Evolutionary conservation across 2,113 vertebrate genomes (phyloP).

Genomic region (Balaeniceps rex): DNA sequence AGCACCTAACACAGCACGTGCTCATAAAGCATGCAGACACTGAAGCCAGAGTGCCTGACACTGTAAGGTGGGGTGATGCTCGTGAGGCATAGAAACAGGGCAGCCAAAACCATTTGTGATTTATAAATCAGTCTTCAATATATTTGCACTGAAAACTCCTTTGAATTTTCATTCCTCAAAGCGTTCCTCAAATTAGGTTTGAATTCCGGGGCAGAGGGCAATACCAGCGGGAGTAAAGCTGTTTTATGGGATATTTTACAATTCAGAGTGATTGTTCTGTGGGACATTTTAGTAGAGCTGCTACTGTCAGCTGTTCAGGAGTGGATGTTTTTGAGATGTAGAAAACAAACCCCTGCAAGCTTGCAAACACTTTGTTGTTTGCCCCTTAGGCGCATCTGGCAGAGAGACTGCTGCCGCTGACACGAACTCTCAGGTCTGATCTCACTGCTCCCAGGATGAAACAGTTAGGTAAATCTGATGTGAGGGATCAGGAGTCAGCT

Average conservation of each 20-base stretch:
- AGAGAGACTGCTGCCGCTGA: constrained; percentile 33
- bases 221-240: neutral
- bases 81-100: neutral
- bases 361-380: constrained; percentile 42
- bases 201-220: neutral
- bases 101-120: neutral
- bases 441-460: constrained; percentile 50
- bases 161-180: neutral
- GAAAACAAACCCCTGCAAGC: constrained; percentile 31
- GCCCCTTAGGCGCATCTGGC: constrained; percentile 45
- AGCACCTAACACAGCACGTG: neutral
- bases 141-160: neutral
- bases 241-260: constrained; percentile 10
- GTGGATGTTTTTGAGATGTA: constrained; percentile 32
- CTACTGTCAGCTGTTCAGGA: constrained; percentile 29
- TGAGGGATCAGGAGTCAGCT: constrained; percentile 11
- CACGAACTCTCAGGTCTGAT: constrained; percentile 19
- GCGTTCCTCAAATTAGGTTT: neutral
- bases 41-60: neutral
- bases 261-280: constrained; percentile 13
- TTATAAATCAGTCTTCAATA: neutral
- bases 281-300: neutral
- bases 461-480: constrained; percentile 49
- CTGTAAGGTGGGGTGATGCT: neutral
- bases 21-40: neutral